These are phyloP conservation scores for Esox masquinongy DNA, from an alignment of 2,797 vertebrate species.

Conservation along the genomic window DNA sequence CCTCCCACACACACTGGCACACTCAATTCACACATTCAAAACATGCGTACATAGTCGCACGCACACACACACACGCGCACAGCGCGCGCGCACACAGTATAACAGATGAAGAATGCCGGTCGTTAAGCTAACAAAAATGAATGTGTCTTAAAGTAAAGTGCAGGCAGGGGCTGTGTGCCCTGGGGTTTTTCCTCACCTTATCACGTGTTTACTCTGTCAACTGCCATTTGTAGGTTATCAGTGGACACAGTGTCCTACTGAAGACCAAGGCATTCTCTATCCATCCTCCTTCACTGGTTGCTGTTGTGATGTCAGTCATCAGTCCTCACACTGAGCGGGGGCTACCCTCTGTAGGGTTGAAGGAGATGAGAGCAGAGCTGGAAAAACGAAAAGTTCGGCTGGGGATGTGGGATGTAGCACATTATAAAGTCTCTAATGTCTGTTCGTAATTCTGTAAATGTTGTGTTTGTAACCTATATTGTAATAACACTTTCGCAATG, in stretches of 20 bases:
- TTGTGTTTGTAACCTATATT: too few species aligned
- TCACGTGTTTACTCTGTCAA: slow-evolving; percentile 9
- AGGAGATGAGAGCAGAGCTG: background rate
- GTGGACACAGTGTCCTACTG: slow-evolving; percentile 30
- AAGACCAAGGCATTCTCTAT: background rate
- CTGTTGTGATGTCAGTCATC: background rate
- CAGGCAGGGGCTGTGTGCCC: background rate
- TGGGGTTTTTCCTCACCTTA: slow-evolving; percentile 17
- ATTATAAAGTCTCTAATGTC: too few species aligned
- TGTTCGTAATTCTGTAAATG: too few species aligned
- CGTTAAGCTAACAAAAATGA: too few species aligned
- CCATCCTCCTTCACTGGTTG: background rate
- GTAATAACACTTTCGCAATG: too few species aligned
- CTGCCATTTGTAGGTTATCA: slow-evolving; percentile 7
- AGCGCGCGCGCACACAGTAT: too few species aligned
- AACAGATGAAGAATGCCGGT: too few species aligned
- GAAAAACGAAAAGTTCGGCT: too few species aligned
- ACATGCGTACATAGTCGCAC: background rate
- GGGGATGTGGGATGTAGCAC: too few species aligned
- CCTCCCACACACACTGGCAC: background rate
- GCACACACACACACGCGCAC: background rate
- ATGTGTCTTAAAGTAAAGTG: too few species aligned
- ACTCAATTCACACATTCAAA: background rate
- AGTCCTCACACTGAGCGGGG: background rate
- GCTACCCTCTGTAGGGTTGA: background rate